Percentiles rank a stretch among this genome's conserved stretches.
phyloP scores from a whole-genome alignment of 2,797 vertebrate species.

The Brachyrhaphis roseni region DNA sequence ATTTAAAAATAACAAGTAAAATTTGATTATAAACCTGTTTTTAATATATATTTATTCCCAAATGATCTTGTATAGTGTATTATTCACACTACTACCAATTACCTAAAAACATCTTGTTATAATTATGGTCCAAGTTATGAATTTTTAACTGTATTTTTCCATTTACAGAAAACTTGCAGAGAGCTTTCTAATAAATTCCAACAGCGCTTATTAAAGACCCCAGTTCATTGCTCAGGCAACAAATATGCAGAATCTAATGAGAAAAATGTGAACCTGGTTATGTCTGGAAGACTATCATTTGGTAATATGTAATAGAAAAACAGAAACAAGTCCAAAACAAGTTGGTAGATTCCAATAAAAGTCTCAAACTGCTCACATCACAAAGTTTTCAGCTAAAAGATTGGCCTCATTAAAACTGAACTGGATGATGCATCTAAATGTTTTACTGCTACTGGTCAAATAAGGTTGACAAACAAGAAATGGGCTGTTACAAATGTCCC shows the following conservation, averaged over 20 bases:
- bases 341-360: not conserved
- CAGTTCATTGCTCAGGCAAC: constrained; percentile 1
- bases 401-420: not conserved
- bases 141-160: constrained; percentile 8
- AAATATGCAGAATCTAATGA: constrained; percentile 9
- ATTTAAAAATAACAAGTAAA: constrained; percentile 28
- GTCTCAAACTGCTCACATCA: constrained; percentile 11
- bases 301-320: constrained; percentile 1
- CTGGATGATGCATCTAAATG: not conserved
- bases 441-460: not conserved
- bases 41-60: not conserved
- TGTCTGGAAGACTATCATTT: constrained; percentile 11
- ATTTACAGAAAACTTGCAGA: constrained; percentile 4
- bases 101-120: constrained; percentile 6
- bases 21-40: constrained; percentile 28
- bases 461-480: not conserved
- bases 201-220: constrained; percentile 2
- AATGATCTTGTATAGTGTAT: not conserved
- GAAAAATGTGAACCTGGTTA: constrained; percentile 8
- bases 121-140: constrained; percentile 9
- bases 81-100: not conserved
- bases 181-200: constrained; percentile 15
- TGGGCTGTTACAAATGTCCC: not conserved
- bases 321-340: constrained; percentile 4
- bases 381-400: not conserved